These are phyloP conservation scores for Tokudaia tokunoshimensis DNA, from an alignment of 2,797 vertebrate genomes.

Conservation along the genomic window DNA sequence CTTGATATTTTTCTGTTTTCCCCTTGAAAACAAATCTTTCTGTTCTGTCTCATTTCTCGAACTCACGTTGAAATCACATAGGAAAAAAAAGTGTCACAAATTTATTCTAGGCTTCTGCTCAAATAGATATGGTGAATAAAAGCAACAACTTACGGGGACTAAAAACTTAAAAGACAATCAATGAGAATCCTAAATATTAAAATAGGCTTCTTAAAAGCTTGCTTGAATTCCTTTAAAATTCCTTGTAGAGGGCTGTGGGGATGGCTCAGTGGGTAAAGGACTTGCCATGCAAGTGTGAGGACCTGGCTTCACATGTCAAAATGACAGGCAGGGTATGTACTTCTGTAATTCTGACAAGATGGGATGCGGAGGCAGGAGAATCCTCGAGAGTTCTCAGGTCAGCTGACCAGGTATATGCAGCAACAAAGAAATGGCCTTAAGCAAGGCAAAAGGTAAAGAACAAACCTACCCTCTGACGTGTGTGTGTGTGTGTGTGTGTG, in stretches of 20 bases:
- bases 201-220: conserved; percentile 28
- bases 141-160: neutral
- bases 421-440: neutral
- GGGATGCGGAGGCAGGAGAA: neutral
- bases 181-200: conserved; percentile 35
- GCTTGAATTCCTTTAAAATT: conserved; percentile 25
- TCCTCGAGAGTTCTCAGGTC: neutral
- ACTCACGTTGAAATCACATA: neutral
- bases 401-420: too few relatives aligned
- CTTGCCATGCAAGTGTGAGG: neutral
- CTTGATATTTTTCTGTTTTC: neutral
- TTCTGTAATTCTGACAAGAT: neutral
- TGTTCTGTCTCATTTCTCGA: neutral
- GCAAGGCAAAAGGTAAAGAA: too few relatives aligned
- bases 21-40: neutral
- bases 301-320: neutral
- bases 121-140: neutral
- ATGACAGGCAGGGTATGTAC: neutral
- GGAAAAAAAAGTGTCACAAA: neutral
- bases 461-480: neutral
- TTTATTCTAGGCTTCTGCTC: neutral
- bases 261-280: neutral
- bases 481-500: neutral
- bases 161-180: neutral
- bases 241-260: conserved; percentile 37